Conservation (phyloP, 2,888 invertebrate species). For the Luperina testacea region DNA sequence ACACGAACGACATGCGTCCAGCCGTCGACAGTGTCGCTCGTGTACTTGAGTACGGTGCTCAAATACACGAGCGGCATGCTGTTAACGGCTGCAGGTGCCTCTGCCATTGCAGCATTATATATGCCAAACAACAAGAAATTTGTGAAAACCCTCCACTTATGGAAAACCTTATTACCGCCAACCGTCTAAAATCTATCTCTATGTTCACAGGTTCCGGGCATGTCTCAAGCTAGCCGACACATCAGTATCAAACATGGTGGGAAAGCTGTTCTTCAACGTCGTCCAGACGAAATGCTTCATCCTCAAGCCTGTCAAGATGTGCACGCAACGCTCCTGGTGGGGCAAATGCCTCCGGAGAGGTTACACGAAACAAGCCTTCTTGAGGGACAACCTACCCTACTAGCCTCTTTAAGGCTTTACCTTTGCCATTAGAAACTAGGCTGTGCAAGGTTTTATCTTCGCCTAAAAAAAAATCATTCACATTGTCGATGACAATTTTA, state of each 20-base stretch:
- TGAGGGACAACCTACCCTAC: constrained; percentile 93
- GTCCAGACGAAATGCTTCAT: constrained; percentile 98
- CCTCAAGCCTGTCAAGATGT: constrained; percentile 94
- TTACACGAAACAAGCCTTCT: constrained; percentile 92
- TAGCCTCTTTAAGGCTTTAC: constrained; percentile 68
- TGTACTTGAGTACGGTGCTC: no score
- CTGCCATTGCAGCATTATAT: neutral
- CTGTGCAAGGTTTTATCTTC: constrained; percentile 28
- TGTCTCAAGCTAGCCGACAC: constrained; percentile 97
- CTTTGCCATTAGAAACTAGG: constrained; percentile 32
- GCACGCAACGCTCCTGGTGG: constrained; percentile 94
- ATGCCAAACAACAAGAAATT: neutral
- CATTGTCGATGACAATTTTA: constrained; percentile 19
- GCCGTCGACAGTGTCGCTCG: no score
- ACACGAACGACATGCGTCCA: no score
- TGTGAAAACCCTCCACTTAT: neutral
- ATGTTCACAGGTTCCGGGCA: constrained; percentile 94
- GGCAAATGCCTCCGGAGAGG: constrained; percentile 94
- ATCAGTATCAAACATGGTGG: constrained; percentile 96
- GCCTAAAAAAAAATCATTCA: constrained; percentile 19
- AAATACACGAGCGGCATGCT: no score
- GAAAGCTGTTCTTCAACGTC: constrained; percentile 98
- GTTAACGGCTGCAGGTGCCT: no score
- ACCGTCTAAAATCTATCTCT: neutral
- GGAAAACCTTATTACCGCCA: neutral